Conservation (phyloP, 2,888 invertebrate genomes). For the Pelosia muscerda region DNA sequence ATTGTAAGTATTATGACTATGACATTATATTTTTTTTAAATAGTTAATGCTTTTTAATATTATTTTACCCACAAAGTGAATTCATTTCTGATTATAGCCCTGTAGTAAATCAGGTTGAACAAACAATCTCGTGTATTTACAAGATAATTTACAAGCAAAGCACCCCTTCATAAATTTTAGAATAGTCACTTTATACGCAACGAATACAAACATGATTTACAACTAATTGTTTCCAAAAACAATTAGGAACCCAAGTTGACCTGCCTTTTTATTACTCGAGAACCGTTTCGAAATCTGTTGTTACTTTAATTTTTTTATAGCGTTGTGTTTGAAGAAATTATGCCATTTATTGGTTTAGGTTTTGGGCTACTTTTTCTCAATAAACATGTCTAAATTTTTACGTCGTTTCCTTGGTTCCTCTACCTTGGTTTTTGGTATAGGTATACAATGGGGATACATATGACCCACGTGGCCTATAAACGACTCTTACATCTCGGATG, state of each 20-base stretch:
- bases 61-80: constrained; percentile 1
- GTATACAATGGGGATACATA: too few species aligned
- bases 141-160: constrained; percentile 12
- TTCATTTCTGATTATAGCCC: neutral
- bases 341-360: neutral
- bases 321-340: neutral
- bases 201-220: constrained; percentile 49
- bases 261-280: constrained; percentile 21
- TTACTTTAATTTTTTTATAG: neutral
- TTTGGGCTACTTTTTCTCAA: neutral
- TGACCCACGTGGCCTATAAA: too few species aligned
- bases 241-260: constrained; percentile 33
- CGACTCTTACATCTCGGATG: too few species aligned
- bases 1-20: neutral
- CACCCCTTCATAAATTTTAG: constrained; percentile 39
- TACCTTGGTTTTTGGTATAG: too few species aligned
- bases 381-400: neutral
- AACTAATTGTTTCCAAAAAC: constrained; percentile 37
- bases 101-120: constrained; percentile 38
- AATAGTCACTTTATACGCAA: constrained; percentile 40
- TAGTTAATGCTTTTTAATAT: constrained; percentile 4
- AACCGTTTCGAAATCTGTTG: neutral
- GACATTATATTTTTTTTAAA: constrained; percentile 6
- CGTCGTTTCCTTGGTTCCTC: too few species aligned
- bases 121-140: constrained; percentile 25